A percentile compares a stretch with the other conserved stretches of the same genome.
Evolutionary conservation across 2,113 vertebrate species (phyloP).

Genomic region (Ploceus nigricollis): DNA sequence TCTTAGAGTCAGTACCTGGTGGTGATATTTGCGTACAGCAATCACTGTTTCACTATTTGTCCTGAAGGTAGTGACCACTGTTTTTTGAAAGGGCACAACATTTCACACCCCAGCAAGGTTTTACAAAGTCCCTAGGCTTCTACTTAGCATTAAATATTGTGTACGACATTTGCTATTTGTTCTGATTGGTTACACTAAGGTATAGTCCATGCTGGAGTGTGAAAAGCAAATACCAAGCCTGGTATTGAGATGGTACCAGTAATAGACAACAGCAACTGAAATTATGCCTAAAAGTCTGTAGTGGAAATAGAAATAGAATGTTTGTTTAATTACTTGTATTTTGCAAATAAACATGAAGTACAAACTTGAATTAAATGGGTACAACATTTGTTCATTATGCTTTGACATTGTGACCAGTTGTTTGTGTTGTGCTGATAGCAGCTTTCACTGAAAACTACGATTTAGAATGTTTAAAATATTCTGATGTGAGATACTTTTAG

Average conservation of each 20-base stretch:
- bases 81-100: neutral
- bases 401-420: neutral
- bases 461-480: neutral
- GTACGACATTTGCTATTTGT: neutral
- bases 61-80: neutral
- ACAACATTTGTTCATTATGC: neutral
- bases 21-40: neutral
- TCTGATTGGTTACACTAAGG: neutral
- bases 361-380: neutral
- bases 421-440: neutral
- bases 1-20: neutral
- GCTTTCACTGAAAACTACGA: neutral
- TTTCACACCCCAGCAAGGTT: neutral
- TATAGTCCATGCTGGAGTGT: neutral
- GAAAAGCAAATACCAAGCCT: neutral
- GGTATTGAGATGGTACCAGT: neutral
- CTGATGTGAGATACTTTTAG: neutral
- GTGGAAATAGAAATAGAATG: neutral
- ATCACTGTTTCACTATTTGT: neutral
- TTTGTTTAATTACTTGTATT: conserved; percentile 16
- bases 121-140: neutral
- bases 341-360: conserved; percentile 51
- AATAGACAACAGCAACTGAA: neutral
- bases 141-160: neutral
- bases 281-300: neutral